Conservation (phyloP, 2,888 invertebrate genomes). For the Cataglyphis rosenhaueri region DNA sequence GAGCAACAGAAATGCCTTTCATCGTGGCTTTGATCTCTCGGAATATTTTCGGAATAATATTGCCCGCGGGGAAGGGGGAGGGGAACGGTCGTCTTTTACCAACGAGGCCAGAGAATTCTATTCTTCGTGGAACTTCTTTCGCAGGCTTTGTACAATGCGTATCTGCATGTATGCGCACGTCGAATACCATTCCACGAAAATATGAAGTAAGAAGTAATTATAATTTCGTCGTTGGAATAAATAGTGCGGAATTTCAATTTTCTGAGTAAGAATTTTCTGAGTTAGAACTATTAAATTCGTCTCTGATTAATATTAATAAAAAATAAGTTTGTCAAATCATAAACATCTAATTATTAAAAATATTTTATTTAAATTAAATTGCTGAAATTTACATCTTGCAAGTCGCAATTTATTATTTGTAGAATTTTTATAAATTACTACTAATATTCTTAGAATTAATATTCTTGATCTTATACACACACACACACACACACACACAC, state of each 20-base stretch:
- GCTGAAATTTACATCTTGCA: neutral
- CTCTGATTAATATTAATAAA: conserved; percentile 26
- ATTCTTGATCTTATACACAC: neutral
- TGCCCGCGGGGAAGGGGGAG: conserved; percentile 16
- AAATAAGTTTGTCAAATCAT: neutral
- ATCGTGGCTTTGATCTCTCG: conserved; percentile 72
- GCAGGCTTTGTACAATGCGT: conserved; percentile 39
- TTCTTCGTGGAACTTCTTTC: conserved; percentile 56
- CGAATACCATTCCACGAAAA: conserved; percentile 14
- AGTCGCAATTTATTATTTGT: neutral
- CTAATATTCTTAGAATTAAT: neutral
- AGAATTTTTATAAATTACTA: neutral
- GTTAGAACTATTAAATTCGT: conserved; percentile 1
- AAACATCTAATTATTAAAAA: neutral
- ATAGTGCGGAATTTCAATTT: conserved; percentile 26
- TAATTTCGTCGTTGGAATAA: conserved; percentile 43
- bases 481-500: no score
- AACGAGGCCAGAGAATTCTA: conserved; percentile 65
- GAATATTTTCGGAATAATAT: conserved; percentile 74
- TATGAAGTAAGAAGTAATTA: neutral
- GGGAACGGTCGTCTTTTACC: conserved; percentile 55
- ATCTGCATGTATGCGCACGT: neutral
- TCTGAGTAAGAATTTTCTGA: neutral
- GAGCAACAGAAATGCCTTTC: conserved; percentile 74
- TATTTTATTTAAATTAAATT: neutral